Evolutionary conservation across 2,888 invertebrate genomes (phyloP), one percentile per base, ranked within the genome.

Genomic region (Drosophila siamana): DNA sequence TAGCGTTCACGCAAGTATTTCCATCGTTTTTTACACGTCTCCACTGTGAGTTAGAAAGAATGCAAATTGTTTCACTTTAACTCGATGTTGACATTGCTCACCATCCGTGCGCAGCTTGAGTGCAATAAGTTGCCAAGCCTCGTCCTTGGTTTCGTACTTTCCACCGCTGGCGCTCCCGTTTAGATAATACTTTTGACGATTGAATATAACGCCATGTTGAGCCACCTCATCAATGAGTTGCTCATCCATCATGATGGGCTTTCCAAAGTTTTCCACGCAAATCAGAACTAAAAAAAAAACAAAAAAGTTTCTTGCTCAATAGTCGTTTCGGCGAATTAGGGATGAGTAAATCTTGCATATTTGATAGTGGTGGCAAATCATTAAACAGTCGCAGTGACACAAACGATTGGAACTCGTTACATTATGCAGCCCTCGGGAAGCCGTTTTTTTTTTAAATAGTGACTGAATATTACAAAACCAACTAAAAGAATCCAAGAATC

Each of bases 11-110:
- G 88, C 7, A 92, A 62, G 52, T 92, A 92, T 71, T 92, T 92
- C 92, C 92, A 92, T 1, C 92, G 91, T 69, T 92, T 92, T 55
- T 92, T 92, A 69, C 92, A 92, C 6, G 92, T 90, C 69, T 92
- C 92, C 64, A 92, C 92, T 92, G 60, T 19, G 5, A 5, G 16
- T 2, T 0, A 36, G 26, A 26, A 26, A 4, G 4, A 33, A 33
- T 33, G n/a, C 33, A 9, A 24, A 26, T 15, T 33, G n/a, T 55
- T 24, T 33, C 3, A 44, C 11, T 24, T 22, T 40, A 38, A 3
- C 15, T 36, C 38, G 11, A 11, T 51, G 51, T 15, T 41, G 38
- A 26, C 6, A 1, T 26, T 26, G 26, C 86, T 88, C 78, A 92
- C 92, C 92, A 79, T 92, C 92, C 24, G 91, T 91, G 38, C 90